phyloP scores from a whole-genome alignment of 2,797 vertebrate species.

The Acanthis flammea region DNA sequence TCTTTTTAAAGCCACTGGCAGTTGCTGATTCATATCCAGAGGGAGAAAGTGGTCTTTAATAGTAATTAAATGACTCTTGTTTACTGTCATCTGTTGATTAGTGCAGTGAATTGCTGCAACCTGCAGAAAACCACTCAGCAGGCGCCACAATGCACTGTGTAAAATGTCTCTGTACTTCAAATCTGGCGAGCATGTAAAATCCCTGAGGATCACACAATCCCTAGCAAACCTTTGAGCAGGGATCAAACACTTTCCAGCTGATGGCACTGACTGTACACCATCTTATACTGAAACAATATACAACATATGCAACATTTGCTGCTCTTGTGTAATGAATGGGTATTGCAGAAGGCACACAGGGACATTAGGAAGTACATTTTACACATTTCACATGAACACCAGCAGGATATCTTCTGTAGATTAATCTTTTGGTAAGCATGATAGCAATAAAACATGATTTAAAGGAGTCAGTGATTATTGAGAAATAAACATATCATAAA shows the following conservation, averaged over 20 bases:
- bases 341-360: neutral
- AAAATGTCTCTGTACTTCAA: neutral
- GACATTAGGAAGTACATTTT: neutral
- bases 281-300: neutral
- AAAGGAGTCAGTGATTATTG: neutral
- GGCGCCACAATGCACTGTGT: neutral
- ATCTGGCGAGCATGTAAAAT: neutral
- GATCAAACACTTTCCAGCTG: neutral
- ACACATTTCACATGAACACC: neutral
- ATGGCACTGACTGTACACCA: neutral
- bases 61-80: slow-evolving; percentile 13
- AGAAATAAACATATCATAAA: neutral
- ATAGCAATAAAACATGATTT: neutral
- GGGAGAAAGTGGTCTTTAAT: neutral
- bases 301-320: neutral
- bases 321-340: neutral
- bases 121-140: neutral
- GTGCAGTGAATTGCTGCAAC: neutral
- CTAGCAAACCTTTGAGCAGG: neutral
- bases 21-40: neutral
- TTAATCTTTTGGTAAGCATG: neutral
- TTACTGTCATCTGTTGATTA: neutral
- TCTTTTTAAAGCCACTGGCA: neutral
- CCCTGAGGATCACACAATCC: neutral
- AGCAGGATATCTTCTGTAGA: neutral